Base-by-base conservation (phyloP, 2,113 vertebrate genomes). In the Cottus gobio region DNA sequence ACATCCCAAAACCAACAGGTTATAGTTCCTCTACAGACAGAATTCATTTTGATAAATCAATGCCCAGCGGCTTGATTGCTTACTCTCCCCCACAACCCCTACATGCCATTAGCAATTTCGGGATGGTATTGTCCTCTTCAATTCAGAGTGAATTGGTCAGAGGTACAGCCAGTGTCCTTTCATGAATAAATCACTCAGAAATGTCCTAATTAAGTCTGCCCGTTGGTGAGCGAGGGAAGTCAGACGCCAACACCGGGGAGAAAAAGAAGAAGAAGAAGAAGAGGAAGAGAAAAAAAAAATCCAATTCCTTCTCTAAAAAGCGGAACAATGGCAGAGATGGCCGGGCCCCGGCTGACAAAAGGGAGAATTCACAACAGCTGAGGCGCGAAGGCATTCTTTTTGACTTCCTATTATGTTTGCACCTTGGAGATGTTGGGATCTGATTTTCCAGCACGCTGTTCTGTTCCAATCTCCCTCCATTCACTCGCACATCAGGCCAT, bases 401-500 rank as follows among this genome's bases (percentile, higher is more conserved):
- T 91, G 82, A 92, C 93, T 91, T 91, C 88, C 92, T 75, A 93
- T 94, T 94, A 91, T 92, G 91, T 88, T 84, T 86, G 87, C 60
- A 92, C 91, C 92, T 93, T 82, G 80, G 91, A 93, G 91, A 92
- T 92, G 91, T 77, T 85, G 77, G 79, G 85, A 93, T 93, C 84
- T 86, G 87, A 92, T 91, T 92, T 87, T 90, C 83, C 89, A 52
- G 67, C 83, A 71, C 50, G 77, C 79, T 5, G 72, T 86, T 88
- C 86, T 83, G 74, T 80, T 81, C 81, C 90, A 88, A 89, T 90
- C 89, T 88, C 71, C 74, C 30, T 79, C 83, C 85, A 91, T 91
- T 93, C 89, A 87, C 75, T 64, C 15, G 36, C 83, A 87, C 87
- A 81, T 91, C 87, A 82, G 83, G 89, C 90, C 85, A 87, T 94